Evolutionary conservation across 1,140 invertebrate genomes (phyloP).

Genomic region (Monochamus saltuarius): DNA sequence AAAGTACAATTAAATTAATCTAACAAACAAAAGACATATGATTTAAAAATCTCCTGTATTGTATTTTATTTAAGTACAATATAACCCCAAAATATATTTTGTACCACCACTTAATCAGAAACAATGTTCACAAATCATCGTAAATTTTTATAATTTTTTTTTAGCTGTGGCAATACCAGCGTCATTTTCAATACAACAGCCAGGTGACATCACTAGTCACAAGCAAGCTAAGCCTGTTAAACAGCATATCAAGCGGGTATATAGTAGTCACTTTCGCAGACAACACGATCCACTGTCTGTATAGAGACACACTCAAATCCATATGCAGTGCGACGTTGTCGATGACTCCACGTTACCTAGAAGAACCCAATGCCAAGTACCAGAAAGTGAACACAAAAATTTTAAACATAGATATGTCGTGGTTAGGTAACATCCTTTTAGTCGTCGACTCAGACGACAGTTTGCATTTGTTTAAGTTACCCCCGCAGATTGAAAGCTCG

Average conservation of each 20-base stretch:
- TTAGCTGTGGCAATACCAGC: conserved; percentile 69
- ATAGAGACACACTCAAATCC: conserved; percentile 72
- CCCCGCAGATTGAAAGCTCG: conserved; percentile 63
- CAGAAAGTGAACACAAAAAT: conserved; percentile 53
- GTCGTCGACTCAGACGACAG: conserved; percentile 74
- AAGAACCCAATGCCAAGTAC: conserved; percentile 56
- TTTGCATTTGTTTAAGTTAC: conserved; percentile 68
- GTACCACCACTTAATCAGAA: no score
- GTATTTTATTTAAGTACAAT: no score
- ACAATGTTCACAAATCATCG: no score
- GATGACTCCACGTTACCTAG: conserved; percentile 54
- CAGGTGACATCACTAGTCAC: conserved; percentile 58
- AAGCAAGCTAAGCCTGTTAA: conserved; percentile 64
- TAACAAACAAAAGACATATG: no score
- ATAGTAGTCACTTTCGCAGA: conserved; percentile 74
- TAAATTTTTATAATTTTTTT: no score
- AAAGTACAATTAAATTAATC: no score
- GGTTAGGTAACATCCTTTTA: conserved; percentile 74
- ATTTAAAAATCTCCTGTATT: no score
- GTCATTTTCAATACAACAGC: conserved; percentile 58
- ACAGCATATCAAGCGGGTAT: conserved; percentile 61
- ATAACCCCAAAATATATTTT: no score
- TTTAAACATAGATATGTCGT: conserved; percentile 71
- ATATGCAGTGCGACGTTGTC: conserved; percentile 58
- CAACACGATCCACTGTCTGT: conserved; percentile 74